A percentile compares a stretch with the other conserved stretches of the same genome.
phyloP scores from a whole-genome alignment of 2,888 invertebrate species.

The Tachina fera region DNA sequence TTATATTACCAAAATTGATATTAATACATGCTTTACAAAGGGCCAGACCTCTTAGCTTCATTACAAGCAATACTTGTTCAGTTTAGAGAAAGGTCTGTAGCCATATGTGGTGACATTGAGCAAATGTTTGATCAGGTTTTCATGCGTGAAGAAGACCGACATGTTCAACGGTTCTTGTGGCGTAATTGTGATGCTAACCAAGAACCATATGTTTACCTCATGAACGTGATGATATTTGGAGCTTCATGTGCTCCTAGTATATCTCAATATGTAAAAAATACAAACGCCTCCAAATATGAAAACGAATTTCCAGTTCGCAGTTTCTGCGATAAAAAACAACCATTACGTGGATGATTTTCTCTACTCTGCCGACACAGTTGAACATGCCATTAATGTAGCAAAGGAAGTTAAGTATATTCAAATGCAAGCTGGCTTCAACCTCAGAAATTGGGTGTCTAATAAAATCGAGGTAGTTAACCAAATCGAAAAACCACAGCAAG shows the following conservation, averaged over 20 bases:
- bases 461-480: slow-evolving; percentile 41
- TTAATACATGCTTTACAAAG: slow-evolving; percentile 73
- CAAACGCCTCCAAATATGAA: slow-evolving; percentile 47
- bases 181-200: slow-evolving; percentile 18
- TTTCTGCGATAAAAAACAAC: slow-evolving; percentile 28
- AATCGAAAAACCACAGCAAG: neutral
- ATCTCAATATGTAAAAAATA: slow-evolving; percentile 56
- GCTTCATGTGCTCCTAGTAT: slow-evolving; percentile 50
- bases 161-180: slow-evolving; percentile 55
- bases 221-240: slow-evolving; percentile 57
- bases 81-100: slow-evolving; percentile 77
- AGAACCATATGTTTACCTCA: slow-evolving; percentile 45
- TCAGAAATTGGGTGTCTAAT: slow-evolving; percentile 74
- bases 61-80: slow-evolving; percentile 78
- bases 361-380: slow-evolving; percentile 73
- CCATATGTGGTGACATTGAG: slow-evolving; percentile 65
- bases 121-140: slow-evolving; percentile 71
- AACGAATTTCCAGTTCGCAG: slow-evolving; percentile 38
- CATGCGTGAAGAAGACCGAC: slow-evolving; percentile 51
- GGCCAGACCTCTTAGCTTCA: slow-evolving; percentile 77
- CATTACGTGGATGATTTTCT: slow-evolving; percentile 76
- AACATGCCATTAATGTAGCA: slow-evolving; percentile 67
- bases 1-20: slow-evolving; percentile 70
- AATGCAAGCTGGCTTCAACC: slow-evolving; percentile 63
- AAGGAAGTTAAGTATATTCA: slow-evolving; percentile 65